A percentile compares a stretch with the other conserved stretches of the same genome.
Evolutionary conservation across 2,797 vertebrate genomes (phyloP).

Genomic region (Amniataba percoides): DNA sequence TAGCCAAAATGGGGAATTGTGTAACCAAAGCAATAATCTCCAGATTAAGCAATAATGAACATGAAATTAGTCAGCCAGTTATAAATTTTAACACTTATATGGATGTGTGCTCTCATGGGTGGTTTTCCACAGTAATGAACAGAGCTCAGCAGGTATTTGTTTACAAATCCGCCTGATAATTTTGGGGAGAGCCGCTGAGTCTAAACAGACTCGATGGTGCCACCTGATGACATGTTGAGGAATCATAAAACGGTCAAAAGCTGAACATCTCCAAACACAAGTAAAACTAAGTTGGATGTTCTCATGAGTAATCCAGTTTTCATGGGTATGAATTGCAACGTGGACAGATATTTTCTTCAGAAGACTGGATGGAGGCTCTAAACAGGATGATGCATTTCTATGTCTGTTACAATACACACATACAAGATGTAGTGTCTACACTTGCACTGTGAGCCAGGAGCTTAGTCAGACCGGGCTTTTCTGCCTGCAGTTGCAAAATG

Average conservation of each 20-base stretch:
- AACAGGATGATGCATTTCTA: conserved; percentile 38
- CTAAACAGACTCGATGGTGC: conserved; percentile 47
- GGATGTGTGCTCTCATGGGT: background rate
- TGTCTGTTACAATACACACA: conserved; percentile 34
- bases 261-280: conserved; percentile 1
- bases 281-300: conserved; percentile 6
- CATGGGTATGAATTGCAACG: background rate
- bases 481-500: conserved; percentile 70
- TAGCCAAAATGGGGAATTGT: background rate
- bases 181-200: background rate
- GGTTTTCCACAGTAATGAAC: background rate
- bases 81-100: background rate
- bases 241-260: conserved; percentile 18
- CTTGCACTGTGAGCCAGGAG: conserved; percentile 35
- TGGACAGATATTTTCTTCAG: conserved; percentile 17
- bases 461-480: conserved; percentile 56
- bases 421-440: conserved; percentile 27
- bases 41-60: background rate
- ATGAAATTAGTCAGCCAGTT: background rate
- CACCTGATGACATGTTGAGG: conserved; percentile 48
- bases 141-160: conserved; percentile 16
- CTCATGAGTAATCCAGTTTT: conserved; percentile 10
- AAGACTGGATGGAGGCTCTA: conserved; percentile 13
- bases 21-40: background rate
- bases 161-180: background rate